Evolutionary conservation across 2,888 invertebrate species (phyloP), one percentile per base, ranked within the genome.

Genomic region (Caenorhabditis sp.): DNA sequence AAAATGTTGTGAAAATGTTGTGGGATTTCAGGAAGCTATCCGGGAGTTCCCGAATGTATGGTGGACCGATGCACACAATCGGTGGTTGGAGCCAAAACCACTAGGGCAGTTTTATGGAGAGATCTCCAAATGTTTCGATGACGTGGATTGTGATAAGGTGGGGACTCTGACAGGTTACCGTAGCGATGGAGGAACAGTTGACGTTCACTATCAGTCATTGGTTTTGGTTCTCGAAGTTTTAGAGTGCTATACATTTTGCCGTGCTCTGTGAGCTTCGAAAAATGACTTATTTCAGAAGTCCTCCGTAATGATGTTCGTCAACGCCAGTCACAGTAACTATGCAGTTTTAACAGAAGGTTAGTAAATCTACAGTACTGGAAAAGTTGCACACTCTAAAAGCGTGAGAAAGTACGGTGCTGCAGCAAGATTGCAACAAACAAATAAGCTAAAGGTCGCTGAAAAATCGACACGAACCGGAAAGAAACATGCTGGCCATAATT

Each of bases 21-120:
- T 31, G 1, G 3, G 31, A 31, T 12, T 31, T 59, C 28, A 76
- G 59, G 69, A 77, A 63, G 70, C 70, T 0, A 44, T 77, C 7
- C 51, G 63, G 26, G 70, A 77, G 2, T 68, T 47, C 24, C n/a
- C 47, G 16, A 76, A 76, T 59, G 68, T 76, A 5, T 76, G 75
- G 75, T 76, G 75, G 75, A 76, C 56, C 0, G 75, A 76, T 58
- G 54, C 75, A 2, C 75, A 76, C 38, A 68, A 56, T 19, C 54
- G 68, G 10, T 76, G 75, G 75, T 22, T 64, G 24, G 5, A 28
- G n/a, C 75, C 66, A 16, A 76, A 76, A 19, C 75, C 75, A 10
- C 16, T 76, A 22, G 38, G 19, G 14, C 14, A 31, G 35, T 73
- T 80, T 28, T 68, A 80, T 22, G 66, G 47, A 28, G 59, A 80